Base-by-base conservation (phyloP, 2,113 vertebrate species). In the Dermatemys mawii region DNA sequence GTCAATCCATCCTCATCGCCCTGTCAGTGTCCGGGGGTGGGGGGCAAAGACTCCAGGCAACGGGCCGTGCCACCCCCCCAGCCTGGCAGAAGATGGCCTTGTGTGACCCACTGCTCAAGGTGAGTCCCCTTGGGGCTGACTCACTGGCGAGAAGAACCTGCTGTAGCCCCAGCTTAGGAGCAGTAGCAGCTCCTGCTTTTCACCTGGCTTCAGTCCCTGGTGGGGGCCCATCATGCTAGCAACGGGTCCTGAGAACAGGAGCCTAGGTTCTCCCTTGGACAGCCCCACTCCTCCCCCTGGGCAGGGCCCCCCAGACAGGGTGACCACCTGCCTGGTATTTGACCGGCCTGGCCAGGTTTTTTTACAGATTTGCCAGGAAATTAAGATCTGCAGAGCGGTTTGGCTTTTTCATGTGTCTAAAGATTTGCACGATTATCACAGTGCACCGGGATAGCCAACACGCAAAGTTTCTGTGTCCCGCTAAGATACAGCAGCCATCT, bases 71-170 rank as follows among this genome's bases (percentile, higher is more conserved):
- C 88, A 54, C 53, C 73, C 73, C 2, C 0, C 3, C 90, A 80
- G 89, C 83, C 41, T 0, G 0, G 0, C 12, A 0, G 1, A n/a
- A 7, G 3, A 70, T 17, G 91, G 0, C 46, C 1, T 51, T 29
- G 29, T 35, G 48, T 13, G 76, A 60, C 84, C 90, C 82, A n/a
- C 0, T 0, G 0, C 60, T 21, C 51, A 27, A 2, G 35, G 4
- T 6, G 53, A 0, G 0, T 29, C 38, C 51, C 46, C 55, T 70
- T 1, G 2, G 10, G 57, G 87, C 53, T 5, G 22, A 21, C n/a
- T 78, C 11, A 0, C 14, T 10, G 44, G 3, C 3, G 9, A 78
- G 81, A 4, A 84, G 46, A 44, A 87, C n/a, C 54, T 54, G 41
- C 6, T 3, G 0, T 0, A 35, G 51, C 79, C 35, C 13, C 26